Evolutionary conservation across 1,140 invertebrate species (phyloP).

Genomic region (Phocides pigmalion): DNA sequence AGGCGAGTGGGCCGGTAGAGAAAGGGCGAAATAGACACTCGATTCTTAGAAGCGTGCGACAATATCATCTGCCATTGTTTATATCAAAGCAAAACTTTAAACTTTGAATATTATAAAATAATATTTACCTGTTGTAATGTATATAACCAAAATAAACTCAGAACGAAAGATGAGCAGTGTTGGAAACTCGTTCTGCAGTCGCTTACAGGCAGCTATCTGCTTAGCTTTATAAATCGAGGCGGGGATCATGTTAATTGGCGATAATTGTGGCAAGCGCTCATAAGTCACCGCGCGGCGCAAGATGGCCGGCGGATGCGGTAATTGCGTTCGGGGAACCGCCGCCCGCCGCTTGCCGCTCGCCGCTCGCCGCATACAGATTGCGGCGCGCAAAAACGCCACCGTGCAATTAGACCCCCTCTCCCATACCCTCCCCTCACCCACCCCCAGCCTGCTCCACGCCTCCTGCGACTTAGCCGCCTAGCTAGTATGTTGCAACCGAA

Average conservation of each 20-base stretch:
- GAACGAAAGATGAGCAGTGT: neutral
- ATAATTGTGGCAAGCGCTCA: slow-evolving; percentile 52
- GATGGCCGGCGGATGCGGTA: slow-evolving; percentile 74
- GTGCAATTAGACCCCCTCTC: slow-evolving; percentile 52
- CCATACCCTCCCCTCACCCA: slow-evolving; percentile 18
- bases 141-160: neutral
- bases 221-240: slow-evolving; percentile 18
- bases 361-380: slow-evolving; percentile 55
- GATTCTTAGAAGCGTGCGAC: too few species aligned
- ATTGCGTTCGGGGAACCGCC: slow-evolving; percentile 72
- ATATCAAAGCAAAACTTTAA: too few species aligned
- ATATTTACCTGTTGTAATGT: too few species aligned
- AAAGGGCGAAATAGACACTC: too few species aligned
- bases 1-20: too few species aligned
- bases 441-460: slow-evolving; percentile 18
- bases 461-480: slow-evolving; percentile 8
- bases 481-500: neutral
- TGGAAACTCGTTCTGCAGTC: neutral
- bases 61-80: too few species aligned
- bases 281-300: slow-evolving; percentile 57
- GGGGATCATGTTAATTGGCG: slow-evolving; percentile 56
- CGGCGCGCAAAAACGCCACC: slow-evolving; percentile 51
- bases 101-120: too few species aligned
- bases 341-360: slow-evolving; percentile 28
- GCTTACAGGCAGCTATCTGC: slow-evolving; percentile 5